Evolutionary conservation across 2,797 vertebrate genomes (phyloP), one percentile per base, ranked within the genome.

Genomic region (Thripadectes ignobilis): DNA sequence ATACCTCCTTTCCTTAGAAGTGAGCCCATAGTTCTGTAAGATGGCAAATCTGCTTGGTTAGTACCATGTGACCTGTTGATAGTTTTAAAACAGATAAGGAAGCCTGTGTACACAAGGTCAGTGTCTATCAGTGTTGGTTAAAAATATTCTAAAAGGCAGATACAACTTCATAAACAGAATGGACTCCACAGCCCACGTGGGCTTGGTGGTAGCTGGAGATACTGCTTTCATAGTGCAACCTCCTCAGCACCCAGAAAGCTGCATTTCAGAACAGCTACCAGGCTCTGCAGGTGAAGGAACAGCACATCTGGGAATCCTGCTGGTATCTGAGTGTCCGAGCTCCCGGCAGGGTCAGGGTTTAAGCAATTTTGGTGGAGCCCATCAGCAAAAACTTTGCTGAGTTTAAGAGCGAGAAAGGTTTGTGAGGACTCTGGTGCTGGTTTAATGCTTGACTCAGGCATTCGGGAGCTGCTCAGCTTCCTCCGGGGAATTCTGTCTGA

Each of bases 401-500:
- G 49, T 83, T 69, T 59, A 62, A 69, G 19, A 48, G 9, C 0
- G 24, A 57, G 49, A 23, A 82, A 34, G 27, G 67, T 32, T 91
- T 79, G 24, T 65, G 57, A 92, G 45, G 45, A 82, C 39, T 81
- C 29, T 1, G 3, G 22, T 24, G 27, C 43, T 30, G 36, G 39
- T 32, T 61, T 59, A 67, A n/a, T 22, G 65, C 43, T 34, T 61
- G 66, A 66, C 80, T 86, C 68, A 77, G 57, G 81, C 19, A 61
- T 36, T 86, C 46, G 74, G 54, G 88, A 90, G 43, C 59, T 85
- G 55, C 59, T 79, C 66, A 79, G 9, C 49, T 88, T 93, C 89
- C 88, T 82, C 52, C 68, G 75, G 73, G 69, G 51, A 96, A 95
- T 61, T 90, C 46, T 43, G 24, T 87, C 79, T 82, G 77, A 88